Evolutionary conservation across 2,113 vertebrate species (phyloP).

Genomic region (Paedocypris sp.): DNA sequence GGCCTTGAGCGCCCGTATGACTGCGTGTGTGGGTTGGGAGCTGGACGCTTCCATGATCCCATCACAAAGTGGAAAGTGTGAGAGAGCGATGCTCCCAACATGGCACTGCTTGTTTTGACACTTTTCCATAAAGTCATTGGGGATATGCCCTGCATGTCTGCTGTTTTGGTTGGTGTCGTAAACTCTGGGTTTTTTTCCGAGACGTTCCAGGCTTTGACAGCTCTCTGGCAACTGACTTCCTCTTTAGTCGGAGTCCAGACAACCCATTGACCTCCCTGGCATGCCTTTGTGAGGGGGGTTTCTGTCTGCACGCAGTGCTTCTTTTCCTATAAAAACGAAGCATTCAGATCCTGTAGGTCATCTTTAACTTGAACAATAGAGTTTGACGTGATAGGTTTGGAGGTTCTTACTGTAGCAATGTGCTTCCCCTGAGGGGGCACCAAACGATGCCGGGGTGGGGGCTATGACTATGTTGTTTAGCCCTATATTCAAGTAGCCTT

Average conservation of each 20-base stretch:
- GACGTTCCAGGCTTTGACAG: slow-evolving; percentile 7
- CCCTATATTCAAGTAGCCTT: no score
- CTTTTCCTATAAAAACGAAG: background rate
- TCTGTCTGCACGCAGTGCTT: background rate
- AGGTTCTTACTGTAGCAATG: no score
- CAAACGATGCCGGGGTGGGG: no score
- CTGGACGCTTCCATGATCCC: slow-evolving; percentile 6
- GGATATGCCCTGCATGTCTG: slow-evolving; percentile 2
- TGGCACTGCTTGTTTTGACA: slow-evolving; percentile 15
- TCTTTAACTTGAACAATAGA: no score
- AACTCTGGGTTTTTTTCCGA: background rate
- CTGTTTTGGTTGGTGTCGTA: background rate
- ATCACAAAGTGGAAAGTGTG: slow-evolving; percentile 19
- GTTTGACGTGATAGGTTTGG: no score
- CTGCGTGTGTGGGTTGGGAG: slow-evolving; percentile 3
- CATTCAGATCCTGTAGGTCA: no score
- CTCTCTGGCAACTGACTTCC: slow-evolving; percentile 19
- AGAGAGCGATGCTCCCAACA: slow-evolving; percentile 5
- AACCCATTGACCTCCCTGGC: slow-evolving; percentile 3
- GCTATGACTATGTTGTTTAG: no score
- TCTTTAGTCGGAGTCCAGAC: slow-evolving; percentile 12
- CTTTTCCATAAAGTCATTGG: background rate
- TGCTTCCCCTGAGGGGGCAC: no score
- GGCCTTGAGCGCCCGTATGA: slow-evolving; percentile 31
- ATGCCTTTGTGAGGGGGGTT: background rate